A percentile compares a stretch with the other conserved stretches of the same genome.
Conservation (phyloP, 2,113 vertebrate species). For the Saccopteryx bilineata region DNA sequence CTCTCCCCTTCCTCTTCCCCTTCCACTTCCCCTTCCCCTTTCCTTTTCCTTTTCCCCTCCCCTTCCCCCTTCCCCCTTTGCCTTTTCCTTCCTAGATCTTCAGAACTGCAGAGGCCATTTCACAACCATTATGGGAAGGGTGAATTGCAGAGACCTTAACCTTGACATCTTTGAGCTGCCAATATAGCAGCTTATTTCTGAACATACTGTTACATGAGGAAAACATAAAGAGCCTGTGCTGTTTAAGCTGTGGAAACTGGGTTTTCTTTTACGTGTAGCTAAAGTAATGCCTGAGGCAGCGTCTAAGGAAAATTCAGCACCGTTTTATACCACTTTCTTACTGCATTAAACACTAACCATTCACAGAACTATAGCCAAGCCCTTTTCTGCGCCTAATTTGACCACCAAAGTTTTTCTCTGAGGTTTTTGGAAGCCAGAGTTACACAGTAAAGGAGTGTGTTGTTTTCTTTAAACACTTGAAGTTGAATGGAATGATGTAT, state of each 20-base stretch:
- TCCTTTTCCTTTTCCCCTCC: not conserved
- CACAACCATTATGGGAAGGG: not conserved
- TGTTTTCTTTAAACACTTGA: not conserved
- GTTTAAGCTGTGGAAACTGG: not conserved
- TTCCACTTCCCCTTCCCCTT: not conserved
- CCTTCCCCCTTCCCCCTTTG: not conserved
- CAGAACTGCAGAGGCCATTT: constrained; percentile 17
- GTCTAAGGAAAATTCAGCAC: not conserved
- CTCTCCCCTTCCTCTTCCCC: too few species aligned
- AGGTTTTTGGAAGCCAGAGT: constrained; percentile 27
- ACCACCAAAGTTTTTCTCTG: constrained; percentile 46
- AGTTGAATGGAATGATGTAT: constrained; percentile 71
- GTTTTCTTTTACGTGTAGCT: not conserved
- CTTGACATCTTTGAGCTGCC: constrained; percentile 14
- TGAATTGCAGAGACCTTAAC: constrained; percentile 21
- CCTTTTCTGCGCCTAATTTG: not conserved
- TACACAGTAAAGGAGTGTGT: constrained; percentile 40
- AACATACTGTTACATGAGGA: not conserved
- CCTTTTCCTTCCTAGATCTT: not conserved
- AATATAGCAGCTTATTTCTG: not conserved
- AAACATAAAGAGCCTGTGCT: not conserved
- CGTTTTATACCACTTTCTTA: not conserved
- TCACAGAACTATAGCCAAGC: not conserved
- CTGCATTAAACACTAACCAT: not conserved
- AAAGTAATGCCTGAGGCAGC: not conserved